Evolutionary conservation across 2,797 vertebrate species (phyloP), one percentile per base, ranked within the genome.

Genomic region (Phaenicophaeus curvirostris): DNA sequence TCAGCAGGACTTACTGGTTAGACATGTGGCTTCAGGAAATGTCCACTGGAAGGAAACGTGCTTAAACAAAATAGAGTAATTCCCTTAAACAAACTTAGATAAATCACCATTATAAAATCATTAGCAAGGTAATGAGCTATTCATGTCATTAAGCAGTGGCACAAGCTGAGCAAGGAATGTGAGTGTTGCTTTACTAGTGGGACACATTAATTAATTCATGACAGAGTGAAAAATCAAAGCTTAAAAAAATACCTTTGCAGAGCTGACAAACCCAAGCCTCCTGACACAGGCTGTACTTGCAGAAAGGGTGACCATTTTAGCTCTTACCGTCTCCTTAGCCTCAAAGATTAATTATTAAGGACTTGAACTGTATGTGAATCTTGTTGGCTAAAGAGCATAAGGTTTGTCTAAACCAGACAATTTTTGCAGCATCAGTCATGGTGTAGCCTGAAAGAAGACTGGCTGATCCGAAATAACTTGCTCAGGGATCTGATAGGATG

Each of bases 51-150:
- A 92, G 54, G 79, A 89, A 75, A 54, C n/a, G 10, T 2, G 2
- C 58, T 89, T 77, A 71, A 86, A 90, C 42, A 72, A 89, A 89
- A 76, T 18, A 63, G n/a, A 92, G 67, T 46, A 51, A 92, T 89
- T 94, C 67, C 73, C 54, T 87, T 94, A 86, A 95, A 95, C 69
- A 87, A 89, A 90, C 65, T 53, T 53, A 85, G 69, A 94, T 92
- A 94, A 80, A 88, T 94, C 87, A 85, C 84, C 76, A 73, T 96
- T 95, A 91, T 75, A 84, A 89, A 92, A 74, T 95, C 91, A 61
- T 96, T 94, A 95, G 27, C 71, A 89, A 91, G 62, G 59, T 94
- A 95, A 95, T 90, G 89, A 96, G 80, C 50, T 96, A 75, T 83
- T 87, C 77, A 30, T 89, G 65, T 79, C 84, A 86, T 95, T 95